These are phyloP conservation scores for Eupsilia transversa DNA, from an alignment of 2,888 invertebrate genomes.

Conservation along the genomic window DNA sequence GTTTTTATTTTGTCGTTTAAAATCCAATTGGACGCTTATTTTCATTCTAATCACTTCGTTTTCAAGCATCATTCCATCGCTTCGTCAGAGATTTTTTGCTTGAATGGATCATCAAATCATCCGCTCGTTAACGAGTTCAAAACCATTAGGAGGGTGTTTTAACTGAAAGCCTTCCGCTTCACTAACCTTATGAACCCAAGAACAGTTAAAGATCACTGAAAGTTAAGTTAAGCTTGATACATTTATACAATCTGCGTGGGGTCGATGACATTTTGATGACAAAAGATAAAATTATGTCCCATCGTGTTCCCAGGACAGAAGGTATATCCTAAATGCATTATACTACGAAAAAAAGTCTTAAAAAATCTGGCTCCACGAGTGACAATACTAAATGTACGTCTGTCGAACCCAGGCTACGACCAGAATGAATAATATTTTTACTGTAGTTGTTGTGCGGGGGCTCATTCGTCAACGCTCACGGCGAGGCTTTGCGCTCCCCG, in stretches of 20 bases:
- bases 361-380: not conserved
- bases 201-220: constrained; percentile 25
- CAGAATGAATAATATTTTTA: not conserved
- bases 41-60: constrained; percentile 3
- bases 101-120: constrained; percentile 25
- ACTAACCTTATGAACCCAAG: constrained; percentile 19
- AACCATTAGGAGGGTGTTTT: constrained; percentile 30
- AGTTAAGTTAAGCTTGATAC: not conserved
- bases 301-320: not conserved
- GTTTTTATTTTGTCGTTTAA: not conserved
- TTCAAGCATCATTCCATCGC: not conserved
- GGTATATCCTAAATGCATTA: not conserved
- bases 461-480: too few species aligned
- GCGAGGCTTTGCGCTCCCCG: too few species aligned
- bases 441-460: too few species aligned
- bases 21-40: not conserved
- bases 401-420: not conserved
- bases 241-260: not conserved
- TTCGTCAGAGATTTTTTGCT: constrained; percentile 15
- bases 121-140: constrained; percentile 34
- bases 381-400: not conserved
- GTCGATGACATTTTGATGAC: constrained; percentile 10
- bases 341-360: not conserved
- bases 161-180: constrained; percentile 18
- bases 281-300: not conserved